These are phyloP conservation scores for Misgurnus mizolepis DNA, from an alignment of 2,113 vertebrate species.

Conservation along the genomic window DNA sequence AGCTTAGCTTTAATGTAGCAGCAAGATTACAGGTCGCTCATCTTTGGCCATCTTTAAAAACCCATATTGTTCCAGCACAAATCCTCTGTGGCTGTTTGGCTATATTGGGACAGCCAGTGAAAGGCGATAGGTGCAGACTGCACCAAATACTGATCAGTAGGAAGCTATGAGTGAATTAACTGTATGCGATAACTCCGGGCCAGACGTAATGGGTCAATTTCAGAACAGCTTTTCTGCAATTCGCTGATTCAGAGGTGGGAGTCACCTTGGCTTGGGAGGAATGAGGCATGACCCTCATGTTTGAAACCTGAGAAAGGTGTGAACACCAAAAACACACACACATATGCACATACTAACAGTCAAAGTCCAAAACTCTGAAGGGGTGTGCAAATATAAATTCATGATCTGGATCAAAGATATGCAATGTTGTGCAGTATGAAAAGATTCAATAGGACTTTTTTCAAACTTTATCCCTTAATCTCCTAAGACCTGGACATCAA, in stretches of 20 bases:
- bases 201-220: neutral
- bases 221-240: neutral
- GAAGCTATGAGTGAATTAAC: neutral
- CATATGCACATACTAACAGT: conserved; percentile 20
- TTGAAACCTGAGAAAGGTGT: conserved; percentile 58
- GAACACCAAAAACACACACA: neutral
- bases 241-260: conserved; percentile 19
- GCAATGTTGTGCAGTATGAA: neutral
- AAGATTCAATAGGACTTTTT: neutral
- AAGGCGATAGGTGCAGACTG: neutral
- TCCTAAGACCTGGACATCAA: too few species aligned
- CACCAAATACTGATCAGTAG: neutral
- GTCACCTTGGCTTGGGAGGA: conserved; percentile 41
- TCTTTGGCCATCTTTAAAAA: too few species aligned
- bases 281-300: conserved; percentile 52
- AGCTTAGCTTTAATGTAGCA: too few species aligned
- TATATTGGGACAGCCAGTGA: neutral
- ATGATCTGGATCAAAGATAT: neutral
- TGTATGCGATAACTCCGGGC: neutral
- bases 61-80: neutral
- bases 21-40: too few species aligned
- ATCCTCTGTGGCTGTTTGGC: neutral
- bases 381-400: neutral
- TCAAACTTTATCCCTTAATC: neutral
- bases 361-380: neutral